phyloP scores from a whole-genome alignment of 2,888 invertebrate species.

The Uloborus plumipes region DNA sequence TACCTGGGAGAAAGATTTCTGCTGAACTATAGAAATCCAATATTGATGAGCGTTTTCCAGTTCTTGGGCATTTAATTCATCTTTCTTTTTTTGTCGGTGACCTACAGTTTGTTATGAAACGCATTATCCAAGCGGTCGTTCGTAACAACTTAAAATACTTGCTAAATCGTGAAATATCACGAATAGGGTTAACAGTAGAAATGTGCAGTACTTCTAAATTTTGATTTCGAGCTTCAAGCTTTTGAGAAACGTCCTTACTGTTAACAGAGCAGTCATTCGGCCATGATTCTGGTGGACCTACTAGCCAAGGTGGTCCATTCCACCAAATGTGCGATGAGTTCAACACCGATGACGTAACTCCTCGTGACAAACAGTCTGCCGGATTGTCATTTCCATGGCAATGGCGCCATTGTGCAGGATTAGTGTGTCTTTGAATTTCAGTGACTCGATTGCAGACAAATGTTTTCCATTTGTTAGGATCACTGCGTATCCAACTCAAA shows the following conservation, averaged over 20 bases:
- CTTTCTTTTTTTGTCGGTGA: background rate
- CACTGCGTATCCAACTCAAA: conserved; percentile 65
- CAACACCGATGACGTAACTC: conserved; percentile 54
- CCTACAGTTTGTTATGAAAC: background rate
- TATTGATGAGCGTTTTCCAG: background rate
- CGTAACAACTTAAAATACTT: background rate
- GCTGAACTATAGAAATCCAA: too few relatives aligned
- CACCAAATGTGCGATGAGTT: conserved; percentile 63
- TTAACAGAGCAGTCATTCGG: background rate
- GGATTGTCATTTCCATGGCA: conserved; percentile 67
- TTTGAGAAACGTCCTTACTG: too few relatives aligned
- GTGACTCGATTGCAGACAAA: conserved; percentile 67
- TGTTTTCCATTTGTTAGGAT: conserved; percentile 53
- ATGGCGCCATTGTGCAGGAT: conserved; percentile 65
- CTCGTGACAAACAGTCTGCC: conserved; percentile 68
- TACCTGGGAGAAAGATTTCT: too few relatives aligned
- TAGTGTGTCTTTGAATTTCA: conserved; percentile 63
- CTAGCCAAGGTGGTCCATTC: conserved; percentile 66
- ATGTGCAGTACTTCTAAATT: background rate
- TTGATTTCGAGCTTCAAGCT: background rate
- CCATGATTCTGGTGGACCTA: background rate
- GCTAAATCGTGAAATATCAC: background rate
- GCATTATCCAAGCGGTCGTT: background rate
- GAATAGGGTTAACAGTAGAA: background rate
- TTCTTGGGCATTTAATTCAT: background rate